These are phyloP conservation scores for Percopsis transmontana DNA, from an alignment of 2,113 vertebrate species.

Conservation along the genomic window DNA sequence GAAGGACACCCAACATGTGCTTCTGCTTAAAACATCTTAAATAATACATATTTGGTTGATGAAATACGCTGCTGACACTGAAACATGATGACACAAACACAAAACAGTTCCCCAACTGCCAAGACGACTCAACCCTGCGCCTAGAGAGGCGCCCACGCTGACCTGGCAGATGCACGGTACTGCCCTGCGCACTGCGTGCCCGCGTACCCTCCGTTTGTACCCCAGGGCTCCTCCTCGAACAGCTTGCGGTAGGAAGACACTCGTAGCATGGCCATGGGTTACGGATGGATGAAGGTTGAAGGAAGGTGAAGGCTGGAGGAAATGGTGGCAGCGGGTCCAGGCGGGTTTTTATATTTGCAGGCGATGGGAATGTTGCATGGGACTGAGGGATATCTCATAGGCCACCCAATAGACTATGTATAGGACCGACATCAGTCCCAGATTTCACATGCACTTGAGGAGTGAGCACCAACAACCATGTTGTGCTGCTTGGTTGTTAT, in stretches of 20 bases:
- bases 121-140: neutral
- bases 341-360: constrained; percentile 57
- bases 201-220: constrained; percentile 28
- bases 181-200: constrained; percentile 52
- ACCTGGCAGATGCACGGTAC: constrained; percentile 62
- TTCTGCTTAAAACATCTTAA: neutral
- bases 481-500: neutral
- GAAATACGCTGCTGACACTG: neutral
- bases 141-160: constrained; percentile 42
- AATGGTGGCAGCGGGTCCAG: constrained; percentile 23
- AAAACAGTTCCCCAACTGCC: no score
- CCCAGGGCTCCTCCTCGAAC: constrained; percentile 67
- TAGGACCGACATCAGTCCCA: constrained; percentile 58
- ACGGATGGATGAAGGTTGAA: constrained; percentile 4
- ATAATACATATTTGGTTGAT: neutral
- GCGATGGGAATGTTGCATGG: constrained; percentile 64
- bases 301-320: neutral
- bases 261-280: constrained; percentile 70
- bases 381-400: constrained; percentile 56
- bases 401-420: constrained; percentile 51
- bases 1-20: neutral
- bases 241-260: constrained; percentile 78
- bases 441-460: constrained; percentile 62
- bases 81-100: neutral
- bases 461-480: constrained; percentile 15